Conservation (phyloP, 2,797 vertebrate species). For the Eulemur rubriventer region DNA sequence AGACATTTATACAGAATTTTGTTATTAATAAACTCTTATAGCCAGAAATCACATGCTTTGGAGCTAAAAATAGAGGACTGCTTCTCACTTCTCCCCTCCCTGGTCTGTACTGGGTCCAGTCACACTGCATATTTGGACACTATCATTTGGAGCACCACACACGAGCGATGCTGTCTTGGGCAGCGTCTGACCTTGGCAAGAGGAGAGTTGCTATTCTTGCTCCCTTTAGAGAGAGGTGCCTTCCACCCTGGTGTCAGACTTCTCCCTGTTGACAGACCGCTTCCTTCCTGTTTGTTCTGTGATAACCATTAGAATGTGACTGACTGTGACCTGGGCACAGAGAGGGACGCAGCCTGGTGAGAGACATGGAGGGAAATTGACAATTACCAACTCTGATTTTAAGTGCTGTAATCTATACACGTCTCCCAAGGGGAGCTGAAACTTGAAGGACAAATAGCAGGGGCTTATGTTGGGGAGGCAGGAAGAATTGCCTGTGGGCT, state of each 20-base stretch:
- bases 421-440: background rate
- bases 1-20: background rate
- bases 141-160: accelerated
- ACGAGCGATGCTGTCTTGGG: background rate
- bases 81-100: background rate
- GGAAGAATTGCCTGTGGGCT: background rate
- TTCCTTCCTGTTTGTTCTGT: background rate
- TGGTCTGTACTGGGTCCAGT: background rate
- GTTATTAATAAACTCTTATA: background rate
- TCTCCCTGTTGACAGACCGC: background rate
- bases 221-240: background rate
- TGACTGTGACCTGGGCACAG: background rate
- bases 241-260: background rate
- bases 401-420: background rate
- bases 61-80: background rate
- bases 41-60: background rate
- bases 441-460: background rate
- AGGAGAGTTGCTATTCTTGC: background rate
- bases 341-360: background rate
- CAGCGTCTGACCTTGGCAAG: background rate
- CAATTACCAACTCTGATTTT: background rate
- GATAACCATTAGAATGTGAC: background rate
- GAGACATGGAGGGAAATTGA: background rate
- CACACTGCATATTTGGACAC: background rate
- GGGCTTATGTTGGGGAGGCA: background rate